phyloP scores from a whole-genome alignment of 1,140 invertebrate genomes.

The Cotesia glomerata region DNA sequence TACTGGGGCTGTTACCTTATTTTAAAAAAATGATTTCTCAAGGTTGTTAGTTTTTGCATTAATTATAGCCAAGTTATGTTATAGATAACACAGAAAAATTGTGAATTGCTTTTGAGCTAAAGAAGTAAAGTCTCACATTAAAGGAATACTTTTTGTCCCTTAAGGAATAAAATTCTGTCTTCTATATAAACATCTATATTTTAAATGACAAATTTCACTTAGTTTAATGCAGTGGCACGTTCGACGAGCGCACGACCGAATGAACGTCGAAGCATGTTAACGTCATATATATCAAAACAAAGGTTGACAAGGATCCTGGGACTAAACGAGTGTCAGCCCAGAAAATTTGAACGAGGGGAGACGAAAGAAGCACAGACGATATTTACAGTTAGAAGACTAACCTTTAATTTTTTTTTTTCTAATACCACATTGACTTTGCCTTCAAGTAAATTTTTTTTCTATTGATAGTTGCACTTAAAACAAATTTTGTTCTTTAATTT shows the following conservation, averaged over 20 bases:
- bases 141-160: not conserved
- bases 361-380: not conserved
- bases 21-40: too few relatives aligned
- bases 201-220: slow-evolving; percentile 4
- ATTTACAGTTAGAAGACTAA: slow-evolving; percentile 29
- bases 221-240: slow-evolving; percentile 38
- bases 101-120: too few relatives aligned
- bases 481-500: too few relatives aligned
- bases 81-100: too few relatives aligned
- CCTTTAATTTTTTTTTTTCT: slow-evolving; percentile 12
- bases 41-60: too few relatives aligned
- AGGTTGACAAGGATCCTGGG: slow-evolving; percentile 20
- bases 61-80: too few relatives aligned
- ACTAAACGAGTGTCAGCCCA: slow-evolving; percentile 30
- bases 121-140: not conserved
- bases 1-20: too few relatives aligned
- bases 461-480: too few relatives aligned
- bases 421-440: slow-evolving; percentile 12
- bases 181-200: not conserved
- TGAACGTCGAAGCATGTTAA: slow-evolving; percentile 40
- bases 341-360: slow-evolving; percentile 36
- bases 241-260: slow-evolving; percentile 25
- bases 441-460: not conserved
- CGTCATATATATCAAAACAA: slow-evolving; percentile 47
- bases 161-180: not conserved